Conservation (phyloP, 2,797 vertebrate species). For the Perodicticus potto region DNA sequence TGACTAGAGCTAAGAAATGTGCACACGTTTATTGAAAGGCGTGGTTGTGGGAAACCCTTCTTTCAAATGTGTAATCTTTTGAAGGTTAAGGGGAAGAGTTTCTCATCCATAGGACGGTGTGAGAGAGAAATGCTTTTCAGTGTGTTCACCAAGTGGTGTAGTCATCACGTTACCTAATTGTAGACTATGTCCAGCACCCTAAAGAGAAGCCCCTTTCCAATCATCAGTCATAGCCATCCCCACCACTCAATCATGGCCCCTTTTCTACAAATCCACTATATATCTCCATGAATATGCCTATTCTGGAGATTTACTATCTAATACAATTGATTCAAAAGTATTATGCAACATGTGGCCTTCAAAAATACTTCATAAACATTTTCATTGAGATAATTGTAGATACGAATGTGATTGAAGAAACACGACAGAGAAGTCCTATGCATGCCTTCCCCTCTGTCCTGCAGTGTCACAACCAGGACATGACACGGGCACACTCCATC, state of each 20-base stretch:
- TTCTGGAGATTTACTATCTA: background rate
- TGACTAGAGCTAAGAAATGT: background rate
- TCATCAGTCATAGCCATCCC: background rate
- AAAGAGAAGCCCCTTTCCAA: background rate
- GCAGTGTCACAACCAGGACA: background rate
- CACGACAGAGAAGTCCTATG: too few relatives aligned
- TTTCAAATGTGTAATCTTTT: conserved; percentile 24
- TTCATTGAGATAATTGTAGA: background rate
- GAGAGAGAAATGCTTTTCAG: background rate
- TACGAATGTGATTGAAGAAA: background rate
- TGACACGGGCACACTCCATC: too few relatives aligned
- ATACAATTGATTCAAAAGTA: background rate
- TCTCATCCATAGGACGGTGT: background rate
- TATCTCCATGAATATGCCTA: background rate
- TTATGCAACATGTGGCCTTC: background rate
- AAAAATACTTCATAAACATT: background rate
- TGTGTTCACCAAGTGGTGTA: background rate
- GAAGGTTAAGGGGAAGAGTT: background rate
- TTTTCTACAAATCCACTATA: background rate
- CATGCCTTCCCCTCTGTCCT: background rate
- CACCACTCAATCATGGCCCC: background rate
- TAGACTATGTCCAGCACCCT: background rate
- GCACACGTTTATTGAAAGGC: background rate
- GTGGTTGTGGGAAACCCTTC: background rate
- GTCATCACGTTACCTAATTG: background rate